phyloP scores from a whole-genome alignment of 2,113 vertebrate genomes.

The Sigmodon hispidus region DNA sequence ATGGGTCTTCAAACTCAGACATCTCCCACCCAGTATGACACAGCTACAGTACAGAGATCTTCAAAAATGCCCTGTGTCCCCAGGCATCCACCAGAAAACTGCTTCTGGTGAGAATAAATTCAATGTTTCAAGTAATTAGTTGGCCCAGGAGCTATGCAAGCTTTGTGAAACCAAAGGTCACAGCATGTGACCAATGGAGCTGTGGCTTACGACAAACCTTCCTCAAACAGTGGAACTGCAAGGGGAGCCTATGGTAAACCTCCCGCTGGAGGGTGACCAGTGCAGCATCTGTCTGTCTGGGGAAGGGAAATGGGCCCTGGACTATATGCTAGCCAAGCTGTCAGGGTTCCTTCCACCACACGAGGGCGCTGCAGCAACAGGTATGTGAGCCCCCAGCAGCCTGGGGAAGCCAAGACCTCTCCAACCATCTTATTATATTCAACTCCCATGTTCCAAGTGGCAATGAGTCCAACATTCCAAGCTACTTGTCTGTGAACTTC shows the following conservation, averaged over 20 bases:
- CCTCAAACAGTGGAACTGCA: not conserved
- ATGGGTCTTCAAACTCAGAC: not conserved
- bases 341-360: not conserved
- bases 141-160: not conserved
- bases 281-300: not conserved
- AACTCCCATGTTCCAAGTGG: not conserved
- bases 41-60: not conserved
- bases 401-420: rapidly evolving
- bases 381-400: not conserved
- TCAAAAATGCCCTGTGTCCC: not conserved
- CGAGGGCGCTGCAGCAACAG: not conserved
- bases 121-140: not conserved
- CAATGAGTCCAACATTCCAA: not conserved
- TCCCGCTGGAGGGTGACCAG: not conserved
- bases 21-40: not conserved
- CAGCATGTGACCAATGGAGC: not conserved
- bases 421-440: no score
- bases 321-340: no score
- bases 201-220: not conserved
- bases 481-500: not conserved
- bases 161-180: not conserved
- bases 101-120: not conserved
- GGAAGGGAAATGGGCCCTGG: not conserved
- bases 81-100: not conserved
- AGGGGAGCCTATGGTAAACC: not conserved